phyloP scores from a whole-genome alignment of 2,888 invertebrate species.

The Ormyrus labotus region DNA sequence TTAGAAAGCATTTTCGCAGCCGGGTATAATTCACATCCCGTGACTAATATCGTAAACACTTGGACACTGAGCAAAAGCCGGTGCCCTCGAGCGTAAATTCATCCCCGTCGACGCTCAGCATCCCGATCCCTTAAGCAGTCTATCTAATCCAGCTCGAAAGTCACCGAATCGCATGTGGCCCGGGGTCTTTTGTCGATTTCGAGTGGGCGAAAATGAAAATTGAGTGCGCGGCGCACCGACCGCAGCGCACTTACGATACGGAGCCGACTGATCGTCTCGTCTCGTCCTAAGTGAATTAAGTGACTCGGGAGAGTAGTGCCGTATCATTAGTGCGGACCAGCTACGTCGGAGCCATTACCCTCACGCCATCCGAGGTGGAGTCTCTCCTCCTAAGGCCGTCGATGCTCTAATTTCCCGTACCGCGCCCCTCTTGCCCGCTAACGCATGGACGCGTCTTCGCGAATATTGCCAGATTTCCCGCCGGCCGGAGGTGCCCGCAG shows the following conservation, averaged over 20 bases:
- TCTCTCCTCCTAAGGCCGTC: background rate
- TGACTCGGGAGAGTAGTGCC: conserved; percentile 49
- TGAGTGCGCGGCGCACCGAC: conserved; percentile 1
- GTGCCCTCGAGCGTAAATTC: background rate
- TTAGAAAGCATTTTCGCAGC: too few species aligned
- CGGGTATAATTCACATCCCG: too few species aligned
- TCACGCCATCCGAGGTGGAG: background rate
- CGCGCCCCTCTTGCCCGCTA: too few species aligned
- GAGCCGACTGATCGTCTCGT: conserved; percentile 20
- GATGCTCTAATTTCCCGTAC: too few species aligned
- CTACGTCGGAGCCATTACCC: conserved; percentile 21
- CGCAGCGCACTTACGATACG: conserved; percentile 3
- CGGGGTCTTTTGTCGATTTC: conserved; percentile 60
- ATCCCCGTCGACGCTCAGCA: background rate
- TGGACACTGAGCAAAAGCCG: too few species aligned
- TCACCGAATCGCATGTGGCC: background rate
- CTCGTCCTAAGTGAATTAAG: conserved; percentile 58
- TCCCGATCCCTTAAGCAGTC: background rate
- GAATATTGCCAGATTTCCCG: too few species aligned
- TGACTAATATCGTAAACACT: too few species aligned
- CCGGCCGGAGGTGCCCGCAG: too few species aligned
- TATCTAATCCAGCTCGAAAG: background rate
- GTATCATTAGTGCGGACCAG: conserved; percentile 41
- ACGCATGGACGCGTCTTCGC: too few species aligned
- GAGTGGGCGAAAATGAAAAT: conserved; percentile 44